phyloP scores from a whole-genome alignment of 2,888 invertebrate genomes.

The Zootermopsis nevadensis region DNA sequence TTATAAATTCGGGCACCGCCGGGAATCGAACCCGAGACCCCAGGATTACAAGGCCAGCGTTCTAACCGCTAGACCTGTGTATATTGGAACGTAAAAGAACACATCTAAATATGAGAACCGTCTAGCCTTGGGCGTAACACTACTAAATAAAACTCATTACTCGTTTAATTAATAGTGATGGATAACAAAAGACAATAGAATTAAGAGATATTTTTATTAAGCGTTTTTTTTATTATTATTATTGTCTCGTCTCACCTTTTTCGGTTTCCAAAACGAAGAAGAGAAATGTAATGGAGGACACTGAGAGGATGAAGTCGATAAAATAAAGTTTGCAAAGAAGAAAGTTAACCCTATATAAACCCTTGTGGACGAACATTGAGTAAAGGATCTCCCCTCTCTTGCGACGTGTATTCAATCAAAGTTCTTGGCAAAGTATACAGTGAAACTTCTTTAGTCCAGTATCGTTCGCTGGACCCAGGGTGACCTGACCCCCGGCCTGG shows the following conservation, averaged over 20 bases:
- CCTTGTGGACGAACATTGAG: constrained; percentile 46
- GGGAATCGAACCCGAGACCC: no score
- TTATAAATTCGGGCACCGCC: no score
- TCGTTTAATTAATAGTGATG: not conserved
- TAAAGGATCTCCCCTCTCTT: constrained; percentile 49
- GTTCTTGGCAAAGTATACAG: constrained; percentile 46
- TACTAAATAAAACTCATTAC: not conserved
- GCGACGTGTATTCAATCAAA: constrained; percentile 49
- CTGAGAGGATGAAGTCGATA: not conserved
- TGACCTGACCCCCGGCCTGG: constrained; percentile 20
- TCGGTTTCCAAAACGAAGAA: not conserved
- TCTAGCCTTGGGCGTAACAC: not conserved
- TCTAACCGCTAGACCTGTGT: no score
- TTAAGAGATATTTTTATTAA: not conserved
- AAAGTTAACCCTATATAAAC: constrained; percentile 43
- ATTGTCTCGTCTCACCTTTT: not conserved
- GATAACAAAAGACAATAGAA: not conserved
- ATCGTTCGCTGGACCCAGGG: constrained; percentile 8
- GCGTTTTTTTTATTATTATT: no score
- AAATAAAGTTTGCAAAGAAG: constrained; percentile 20
- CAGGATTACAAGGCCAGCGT: no score
- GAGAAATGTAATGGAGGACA: not conserved
- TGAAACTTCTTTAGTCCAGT: constrained; percentile 44
- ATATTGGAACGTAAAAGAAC: no score
- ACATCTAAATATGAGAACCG: no score